Evolutionary conservation across 2,797 vertebrate genomes (phyloP), one percentile per base, ranked within the genome.

Genomic region (Tragelaphus eurycerus): DNA sequence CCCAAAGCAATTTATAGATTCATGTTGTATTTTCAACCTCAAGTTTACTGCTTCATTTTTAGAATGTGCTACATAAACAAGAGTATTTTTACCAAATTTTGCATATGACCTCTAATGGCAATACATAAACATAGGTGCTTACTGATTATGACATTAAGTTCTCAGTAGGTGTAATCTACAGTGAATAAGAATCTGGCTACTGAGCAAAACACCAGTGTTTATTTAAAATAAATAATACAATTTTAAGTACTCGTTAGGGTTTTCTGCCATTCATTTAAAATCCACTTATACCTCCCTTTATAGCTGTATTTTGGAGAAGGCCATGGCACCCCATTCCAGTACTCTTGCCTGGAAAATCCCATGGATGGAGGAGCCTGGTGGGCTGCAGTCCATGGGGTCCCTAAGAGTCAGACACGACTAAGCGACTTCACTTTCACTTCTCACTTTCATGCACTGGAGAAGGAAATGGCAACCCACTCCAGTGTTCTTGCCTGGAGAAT

Each of bases 61-160:
- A 97, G n/a, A 94, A 87, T 19, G 15, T 83, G 38, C 46, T 83
- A 96, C 13, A 81, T 59, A 95, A 76, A 86, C 17, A 84, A 95
- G 54, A 27, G 52, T 57, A 27, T 71, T 94, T 88, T 76, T 93
- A 78, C 23, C 38, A 57, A 78, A 78, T 38, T 93, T 82, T 59
- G 52, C 60, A 48, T 25, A 46, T 67, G n/a, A 81, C 12, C 2
- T 93, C 50, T 93, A 48, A 92, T 2, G 16, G 29, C 29, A 94
- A 81, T 5, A 88, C 50, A 62, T 50, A 89, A 48, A 91, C 16
- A 55, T 4, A 74, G n/a, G 16, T 14, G 11, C 38, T 87, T 96
- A 83, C 7, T 71, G 12, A n/a, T 76, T 19, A 67, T 21, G 29
- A 7, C 19, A 52, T 57, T 60, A 16, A 29, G 74, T 29, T 64